Conservation (phyloP, 2,888 invertebrate species). For the Ernsta delagoae region DNA sequence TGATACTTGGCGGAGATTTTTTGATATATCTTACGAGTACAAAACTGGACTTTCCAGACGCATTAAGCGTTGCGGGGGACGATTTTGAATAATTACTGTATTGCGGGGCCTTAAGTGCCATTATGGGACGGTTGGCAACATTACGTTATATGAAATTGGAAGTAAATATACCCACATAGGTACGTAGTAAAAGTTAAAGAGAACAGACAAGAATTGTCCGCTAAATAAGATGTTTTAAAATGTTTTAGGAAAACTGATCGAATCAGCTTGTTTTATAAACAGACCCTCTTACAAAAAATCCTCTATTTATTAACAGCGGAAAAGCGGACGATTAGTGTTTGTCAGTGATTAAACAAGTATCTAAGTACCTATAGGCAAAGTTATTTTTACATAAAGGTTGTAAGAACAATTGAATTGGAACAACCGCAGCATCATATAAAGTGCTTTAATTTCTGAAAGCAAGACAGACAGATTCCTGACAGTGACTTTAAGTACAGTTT, state of each 20-base stretch:
- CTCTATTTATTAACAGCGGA: too few relatives aligned
- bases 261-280: too few relatives aligned
- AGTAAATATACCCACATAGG: neutral
- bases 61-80: slow-evolving; percentile 17
- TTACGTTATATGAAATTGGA: slow-evolving; percentile 8
- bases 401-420: neutral
- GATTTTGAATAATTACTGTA: slow-evolving; percentile 21
- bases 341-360: neutral
- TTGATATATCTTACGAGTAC: slow-evolving; percentile 9
- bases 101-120: slow-evolving; percentile 18
- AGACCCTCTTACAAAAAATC: too few relatives aligned
- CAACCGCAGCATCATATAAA: neutral
- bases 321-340: too few relatives aligned
- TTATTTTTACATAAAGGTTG: too few relatives aligned
- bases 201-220: too few relatives aligned
- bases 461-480: slow-evolving; percentile 19
- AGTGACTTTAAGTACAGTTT: slow-evolving; percentile 31
- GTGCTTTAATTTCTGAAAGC: slow-evolving; percentile 17
- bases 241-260: too few relatives aligned
- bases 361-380: too few relatives aligned
- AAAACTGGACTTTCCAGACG: slow-evolving; percentile 13
- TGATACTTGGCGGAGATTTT: slow-evolving; percentile 13
- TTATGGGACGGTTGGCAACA: slow-evolving; percentile 12
- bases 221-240: too few relatives aligned
- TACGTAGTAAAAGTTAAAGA: too few relatives aligned